phyloP scores from a whole-genome alignment of 2,888 invertebrate species.

The Empis stercorea region DNA sequence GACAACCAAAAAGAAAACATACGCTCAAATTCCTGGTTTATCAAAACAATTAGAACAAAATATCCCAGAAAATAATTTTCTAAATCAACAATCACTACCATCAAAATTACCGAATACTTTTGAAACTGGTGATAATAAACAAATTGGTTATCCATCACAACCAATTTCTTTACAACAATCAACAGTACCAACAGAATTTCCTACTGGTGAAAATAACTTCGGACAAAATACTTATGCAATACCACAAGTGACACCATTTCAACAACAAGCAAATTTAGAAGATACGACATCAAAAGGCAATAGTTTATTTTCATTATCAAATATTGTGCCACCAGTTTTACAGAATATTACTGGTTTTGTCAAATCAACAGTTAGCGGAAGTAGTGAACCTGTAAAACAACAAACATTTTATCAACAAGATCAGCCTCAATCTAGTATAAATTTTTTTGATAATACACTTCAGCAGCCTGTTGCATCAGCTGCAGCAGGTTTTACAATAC shows the following conservation, averaged over 20 bases:
- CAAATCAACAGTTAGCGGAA: constrained; percentile 23
- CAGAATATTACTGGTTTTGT: constrained; percentile 31
- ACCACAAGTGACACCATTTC: constrained; percentile 1
- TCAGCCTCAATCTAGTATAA: not conserved
- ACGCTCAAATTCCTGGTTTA: constrained; percentile 67
- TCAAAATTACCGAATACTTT: not conserved
- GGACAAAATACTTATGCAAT: constrained; percentile 3
- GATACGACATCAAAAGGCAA: constrained; percentile 3
- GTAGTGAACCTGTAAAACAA: constrained; percentile 18
- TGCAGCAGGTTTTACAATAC: too few relatives aligned
- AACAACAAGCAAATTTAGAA: constrained; percentile 7
- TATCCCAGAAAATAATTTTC: constrained; percentile 2
- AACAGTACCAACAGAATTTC: not conserved
- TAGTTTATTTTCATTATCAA: constrained; percentile 26
- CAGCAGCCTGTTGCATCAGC: not conserved
- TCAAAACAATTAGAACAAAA: constrained; percentile 8
- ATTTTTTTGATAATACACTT: not conserved
- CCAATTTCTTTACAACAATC: not conserved
- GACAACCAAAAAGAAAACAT: constrained; percentile 53
- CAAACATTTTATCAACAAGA: constrained; percentile 7
- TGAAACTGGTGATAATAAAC: constrained; percentile 1
- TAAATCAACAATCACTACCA: constrained; percentile 4
- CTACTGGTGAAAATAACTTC: not conserved
- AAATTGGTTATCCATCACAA: not conserved
- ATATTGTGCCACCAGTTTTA: constrained; percentile 21